phyloP scores from a whole-genome alignment of 1,140 invertebrate genomes.

The Polypedilum vanderplanki region DNA sequence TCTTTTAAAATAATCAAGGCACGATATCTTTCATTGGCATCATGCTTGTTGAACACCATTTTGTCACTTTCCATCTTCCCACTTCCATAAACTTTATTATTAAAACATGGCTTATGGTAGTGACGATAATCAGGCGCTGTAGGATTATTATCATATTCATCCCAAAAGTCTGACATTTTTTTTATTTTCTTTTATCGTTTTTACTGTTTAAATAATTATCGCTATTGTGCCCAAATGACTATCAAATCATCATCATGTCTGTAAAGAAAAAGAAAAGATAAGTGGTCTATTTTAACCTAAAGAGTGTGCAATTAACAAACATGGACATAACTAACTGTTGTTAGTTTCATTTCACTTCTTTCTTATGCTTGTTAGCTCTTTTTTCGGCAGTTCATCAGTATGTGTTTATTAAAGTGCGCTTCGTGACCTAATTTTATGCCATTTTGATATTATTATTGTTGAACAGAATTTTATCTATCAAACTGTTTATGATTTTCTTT shows the following conservation, averaged over 20 bases:
- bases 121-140: not conserved
- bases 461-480: no score
- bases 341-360: no score
- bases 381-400: no score
- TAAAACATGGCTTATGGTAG: not conserved
- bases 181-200: not conserved
- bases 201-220: not conserved
- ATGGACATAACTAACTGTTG: no score
- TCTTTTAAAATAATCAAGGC: constrained; percentile 46
- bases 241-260: not conserved
- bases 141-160: not conserved
- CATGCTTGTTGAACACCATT: constrained; percentile 42
- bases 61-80: constrained; percentile 36
- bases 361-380: no score
- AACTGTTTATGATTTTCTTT: no score
- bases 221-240: not conserved
- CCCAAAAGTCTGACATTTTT: constrained; percentile 13
- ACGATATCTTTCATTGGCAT: constrained; percentile 44
- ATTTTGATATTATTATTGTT: no score
- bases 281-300: not conserved
- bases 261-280: not conserved
- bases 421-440: no score
- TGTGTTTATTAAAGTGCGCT: no score
- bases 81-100: not conserved
- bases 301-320: not conserved